Evolutionary conservation across 2,113 vertebrate genomes (phyloP), one percentile per base, ranked within the genome.

Genomic region (Butorides virescens): DNA sequence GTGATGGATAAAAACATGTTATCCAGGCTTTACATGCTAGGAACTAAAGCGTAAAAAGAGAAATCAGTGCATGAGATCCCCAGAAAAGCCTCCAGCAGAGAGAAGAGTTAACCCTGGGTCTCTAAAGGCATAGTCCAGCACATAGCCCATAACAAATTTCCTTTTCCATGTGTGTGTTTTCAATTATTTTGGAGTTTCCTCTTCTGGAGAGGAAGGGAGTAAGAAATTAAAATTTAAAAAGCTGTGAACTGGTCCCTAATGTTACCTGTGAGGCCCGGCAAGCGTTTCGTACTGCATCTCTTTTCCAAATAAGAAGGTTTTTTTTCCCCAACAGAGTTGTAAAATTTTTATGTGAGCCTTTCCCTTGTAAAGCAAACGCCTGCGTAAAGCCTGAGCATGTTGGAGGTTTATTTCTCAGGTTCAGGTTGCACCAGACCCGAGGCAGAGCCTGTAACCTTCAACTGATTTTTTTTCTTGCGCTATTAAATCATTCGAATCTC

Each of bases 131-230:
- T 19, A 15, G 26, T 63, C 47, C 42, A 75, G 22, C 61, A 9
- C 13, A 0, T 26, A 42, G 22, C 26, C n/a, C 2, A 0, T 11
- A 42, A 25, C 4, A 62, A 42, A 26, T 71, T 29, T 56, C 63
- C 61, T 71, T 83, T 76, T 61, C 9, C 15, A 0, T 50, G 9
- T 7, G 9, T 14, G 9, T 76, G 37, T 63, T 86, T 68, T n/a
- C 50, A 58, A 9, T 53, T 73, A 23, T 58, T 76, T 71, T 55
- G 37, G 68, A 39, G 36, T 59, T 86, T 29, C 39, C 67, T 66
- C 42, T 80, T 61, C 36, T 73, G 52, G 36, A 86, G 20, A 55
- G 59, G 46, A 83, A 79, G 2, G 4, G 25, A 65, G 13, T 27
- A 86, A 74, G 55, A 63, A 73, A 74, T 55, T 15, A 17, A 47